Evolutionary conservation across 2,888 invertebrate species (phyloP).

Genomic region (Trissoscelio sp.): DNA sequence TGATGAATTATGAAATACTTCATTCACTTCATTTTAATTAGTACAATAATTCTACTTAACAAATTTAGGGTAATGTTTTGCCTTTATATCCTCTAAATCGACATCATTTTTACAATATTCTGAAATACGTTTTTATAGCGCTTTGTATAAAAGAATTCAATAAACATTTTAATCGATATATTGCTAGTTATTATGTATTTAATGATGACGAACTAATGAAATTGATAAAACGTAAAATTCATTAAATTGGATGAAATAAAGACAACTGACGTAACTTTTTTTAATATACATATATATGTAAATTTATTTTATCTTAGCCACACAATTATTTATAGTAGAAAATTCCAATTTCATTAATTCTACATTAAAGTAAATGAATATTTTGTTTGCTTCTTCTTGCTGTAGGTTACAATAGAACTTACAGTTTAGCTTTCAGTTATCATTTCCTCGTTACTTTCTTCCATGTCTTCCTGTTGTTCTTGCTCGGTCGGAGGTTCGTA

Average conservation of each 20-base stretch:
- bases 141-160: constrained; percentile 52
- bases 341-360: constrained; percentile 48
- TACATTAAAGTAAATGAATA: constrained; percentile 30
- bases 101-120: constrained; percentile 9
- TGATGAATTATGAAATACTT: neutral
- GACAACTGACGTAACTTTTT: neutral
- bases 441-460: constrained; percentile 88
- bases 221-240: neutral
- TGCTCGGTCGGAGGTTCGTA: constrained; percentile 91
- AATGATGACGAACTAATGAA: neutral
- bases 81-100: neutral
- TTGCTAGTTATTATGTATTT: neutral
- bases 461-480: constrained; percentile 90
- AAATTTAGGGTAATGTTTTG: neutral
- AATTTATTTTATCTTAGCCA: constrained; percentile 38
- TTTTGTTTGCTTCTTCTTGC: too few species aligned
- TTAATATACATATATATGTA: constrained; percentile 18
- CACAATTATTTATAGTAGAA: constrained; percentile 41
- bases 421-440: constrained; percentile 84
- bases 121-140: constrained; percentile 28
- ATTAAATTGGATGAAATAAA: neutral
- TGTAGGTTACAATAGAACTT: constrained; percentile 35
- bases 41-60: neutral
- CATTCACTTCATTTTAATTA: neutral
- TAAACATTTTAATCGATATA: constrained; percentile 12